Evolutionary conservation across 2,888 invertebrate genomes (phyloP).

Genomic region (Polydrusus tereticollis): DNA sequence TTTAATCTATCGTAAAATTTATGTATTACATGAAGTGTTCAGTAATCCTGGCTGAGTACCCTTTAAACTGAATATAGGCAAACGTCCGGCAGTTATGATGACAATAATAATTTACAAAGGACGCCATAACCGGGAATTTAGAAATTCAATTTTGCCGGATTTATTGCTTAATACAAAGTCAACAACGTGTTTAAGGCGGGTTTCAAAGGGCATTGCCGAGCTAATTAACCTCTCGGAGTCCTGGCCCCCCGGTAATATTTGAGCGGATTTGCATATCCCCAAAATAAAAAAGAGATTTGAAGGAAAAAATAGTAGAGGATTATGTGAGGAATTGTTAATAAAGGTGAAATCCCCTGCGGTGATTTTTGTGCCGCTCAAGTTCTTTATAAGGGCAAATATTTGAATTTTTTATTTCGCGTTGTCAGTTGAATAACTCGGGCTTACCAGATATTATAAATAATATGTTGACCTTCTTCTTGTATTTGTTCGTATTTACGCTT

Average conservation of each 20-base stretch:
- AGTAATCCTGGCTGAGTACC: background rate
- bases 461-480: no score
- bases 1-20: background rate
- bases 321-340: slow-evolving; percentile 39
- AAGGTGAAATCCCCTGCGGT: slow-evolving; percentile 12
- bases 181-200: slow-evolving; percentile 42
- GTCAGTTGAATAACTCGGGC: background rate
- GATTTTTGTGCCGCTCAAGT: slow-evolving; percentile 6
- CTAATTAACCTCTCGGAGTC: slow-evolving; percentile 43
- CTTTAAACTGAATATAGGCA: slow-evolving; percentile 22
- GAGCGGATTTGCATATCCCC: slow-evolving; percentile 38
- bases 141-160: slow-evolving; percentile 47
- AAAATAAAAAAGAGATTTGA: slow-evolving; percentile 38
- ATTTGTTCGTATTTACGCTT: no score
- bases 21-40: background rate
- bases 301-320: slow-evolving; percentile 32
- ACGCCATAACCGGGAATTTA: slow-evolving; percentile 40
- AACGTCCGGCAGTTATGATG: slow-evolving; percentile 41
- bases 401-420: background rate
- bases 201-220: slow-evolving; percentile 27
- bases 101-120: slow-evolving; percentile 45
- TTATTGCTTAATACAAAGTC: slow-evolving; percentile 49
- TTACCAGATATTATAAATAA: no score
- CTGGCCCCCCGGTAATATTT: slow-evolving; percentile 26
- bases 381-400: background rate